Conservation (phyloP, 2,888 invertebrate genomes). For the Hedychridium roseum region DNA sequence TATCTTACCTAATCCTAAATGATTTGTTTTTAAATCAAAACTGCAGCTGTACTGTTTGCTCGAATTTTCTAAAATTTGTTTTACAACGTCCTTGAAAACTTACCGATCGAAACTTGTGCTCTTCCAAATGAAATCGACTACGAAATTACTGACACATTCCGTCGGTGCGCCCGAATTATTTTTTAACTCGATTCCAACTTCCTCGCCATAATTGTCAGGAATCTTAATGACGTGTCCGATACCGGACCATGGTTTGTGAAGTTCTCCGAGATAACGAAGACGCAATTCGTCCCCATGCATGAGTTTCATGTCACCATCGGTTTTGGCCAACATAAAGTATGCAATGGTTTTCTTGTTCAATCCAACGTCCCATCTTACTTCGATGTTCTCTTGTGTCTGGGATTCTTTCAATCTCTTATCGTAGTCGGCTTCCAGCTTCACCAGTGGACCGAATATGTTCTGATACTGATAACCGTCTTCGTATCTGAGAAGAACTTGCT, state of each 20-base stretch:
- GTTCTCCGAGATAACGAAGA: slow-evolving; percentile 90
- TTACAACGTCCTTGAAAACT: slow-evolving; percentile 23
- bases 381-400: slow-evolving; percentile 97
- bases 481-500: slow-evolving; percentile 81
- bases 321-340: slow-evolving; percentile 96
- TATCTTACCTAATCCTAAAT: background rate
- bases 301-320: slow-evolving; percentile 97
- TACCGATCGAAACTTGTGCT: slow-evolving; percentile 96
- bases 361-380: slow-evolving; percentile 98
- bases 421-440: slow-evolving; percentile 97
- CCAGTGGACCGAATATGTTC: slow-evolving; percentile 96
- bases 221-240: slow-evolving; percentile 98
- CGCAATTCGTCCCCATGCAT: slow-evolving; percentile 99
- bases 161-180: slow-evolving; percentile 90
- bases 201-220: slow-evolving; percentile 96
- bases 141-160: slow-evolving; percentile 94
- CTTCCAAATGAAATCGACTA: slow-evolving; percentile 99
- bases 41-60: no score
- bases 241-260: slow-evolving; percentile 96
- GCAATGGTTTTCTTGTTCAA: slow-evolving; percentile 98
- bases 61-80: background rate
- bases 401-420: slow-evolving; percentile 97
- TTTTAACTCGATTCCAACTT: slow-evolving; percentile 96
- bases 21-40: background rate
- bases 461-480: slow-evolving; percentile 99